Evolutionary conservation across 2,797 vertebrate species (phyloP).

Genomic region (Scomberomorus guttatus): DNA sequence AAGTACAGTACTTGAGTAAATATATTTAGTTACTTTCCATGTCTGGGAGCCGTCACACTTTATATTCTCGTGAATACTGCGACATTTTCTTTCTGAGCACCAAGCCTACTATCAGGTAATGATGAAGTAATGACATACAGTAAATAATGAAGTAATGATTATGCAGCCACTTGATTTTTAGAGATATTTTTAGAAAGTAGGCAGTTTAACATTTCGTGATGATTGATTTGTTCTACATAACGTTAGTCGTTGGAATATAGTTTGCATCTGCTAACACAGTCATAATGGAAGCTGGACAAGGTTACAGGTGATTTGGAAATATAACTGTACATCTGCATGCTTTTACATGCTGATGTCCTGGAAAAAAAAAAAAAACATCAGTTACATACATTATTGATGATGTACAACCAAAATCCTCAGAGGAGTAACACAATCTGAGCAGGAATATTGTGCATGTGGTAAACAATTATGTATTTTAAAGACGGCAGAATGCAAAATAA

Average conservation of each 20-base stretch:
- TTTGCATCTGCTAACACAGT: not conserved
- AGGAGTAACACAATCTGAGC: not conserved
- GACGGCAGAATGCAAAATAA: slow-evolving; percentile 27
- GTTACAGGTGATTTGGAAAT: not conserved
- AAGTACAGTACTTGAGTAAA: not conserved
- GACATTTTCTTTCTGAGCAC: not conserved
- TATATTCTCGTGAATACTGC: not conserved
- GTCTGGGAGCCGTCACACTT: not conserved
- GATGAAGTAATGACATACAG: not conserved
- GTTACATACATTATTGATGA: not conserved
- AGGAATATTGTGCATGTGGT: slow-evolving; percentile 3
- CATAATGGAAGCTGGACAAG: not conserved
- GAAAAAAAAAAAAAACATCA: not conserved
- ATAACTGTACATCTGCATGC: not conserved
- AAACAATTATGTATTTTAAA: slow-evolving; percentile 37
- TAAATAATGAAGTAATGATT: not conserved
- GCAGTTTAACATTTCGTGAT: not conserved
- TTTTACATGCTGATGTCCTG: not conserved
- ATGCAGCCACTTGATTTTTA: not conserved
- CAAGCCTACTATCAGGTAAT: not conserved
- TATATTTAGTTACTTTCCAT: slow-evolving; percentile 1
- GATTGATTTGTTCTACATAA: not conserved
- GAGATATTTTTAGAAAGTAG: not conserved
- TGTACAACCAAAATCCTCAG: slow-evolving; percentile 10
- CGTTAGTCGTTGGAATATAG: not conserved